Conservation (phyloP, 2,797 vertebrate species). For the Betta splendens region DNA sequence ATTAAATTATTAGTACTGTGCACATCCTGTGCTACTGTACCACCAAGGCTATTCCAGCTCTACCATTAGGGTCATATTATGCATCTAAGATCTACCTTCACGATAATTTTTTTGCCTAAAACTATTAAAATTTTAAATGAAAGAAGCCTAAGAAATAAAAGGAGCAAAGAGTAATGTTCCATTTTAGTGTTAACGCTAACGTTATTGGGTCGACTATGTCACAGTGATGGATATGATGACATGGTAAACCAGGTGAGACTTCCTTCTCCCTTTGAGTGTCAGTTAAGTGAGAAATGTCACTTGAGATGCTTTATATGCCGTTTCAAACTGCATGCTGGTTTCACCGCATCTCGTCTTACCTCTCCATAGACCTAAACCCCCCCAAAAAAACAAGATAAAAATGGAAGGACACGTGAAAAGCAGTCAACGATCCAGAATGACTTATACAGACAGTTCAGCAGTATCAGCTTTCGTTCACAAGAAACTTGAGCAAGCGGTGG, state of each 20-base stretch:
- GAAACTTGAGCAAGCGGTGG: background rate
- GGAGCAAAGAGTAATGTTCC: constrained; percentile 13
- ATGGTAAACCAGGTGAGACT: constrained; percentile 14
- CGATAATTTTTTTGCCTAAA: constrained; percentile 16
- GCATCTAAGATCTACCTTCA: background rate
- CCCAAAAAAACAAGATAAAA: constrained; percentile 85
- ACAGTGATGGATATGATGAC: constrained; percentile 9
- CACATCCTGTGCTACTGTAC: background rate
- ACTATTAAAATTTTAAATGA: constrained; percentile 10
- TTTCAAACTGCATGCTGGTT: constrained; percentile 78
- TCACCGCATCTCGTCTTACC: constrained; percentile 88
- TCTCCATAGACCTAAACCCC: constrained; percentile 94
- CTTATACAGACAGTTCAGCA: constrained; percentile 23
- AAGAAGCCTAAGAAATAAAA: constrained; percentile 25
- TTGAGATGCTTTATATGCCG: constrained; percentile 23
- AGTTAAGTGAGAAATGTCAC: constrained; percentile 29
- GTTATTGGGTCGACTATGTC: constrained; percentile 24
- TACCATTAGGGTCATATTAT: constrained; percentile 6
- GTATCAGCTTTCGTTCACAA: too few species aligned
- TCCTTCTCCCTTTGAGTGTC: constrained; percentile 16
- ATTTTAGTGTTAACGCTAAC: constrained; percentile 20
- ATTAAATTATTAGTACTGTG: constrained; percentile 1
- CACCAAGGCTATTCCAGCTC: constrained; percentile 24
- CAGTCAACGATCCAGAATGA: constrained; percentile 46
- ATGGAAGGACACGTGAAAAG: constrained; percentile 89